These are phyloP conservation scores for Speoplatyrhinus poulsoni DNA, from an alignment of 2,113 vertebrate genomes.

Conservation along the genomic window DNA sequence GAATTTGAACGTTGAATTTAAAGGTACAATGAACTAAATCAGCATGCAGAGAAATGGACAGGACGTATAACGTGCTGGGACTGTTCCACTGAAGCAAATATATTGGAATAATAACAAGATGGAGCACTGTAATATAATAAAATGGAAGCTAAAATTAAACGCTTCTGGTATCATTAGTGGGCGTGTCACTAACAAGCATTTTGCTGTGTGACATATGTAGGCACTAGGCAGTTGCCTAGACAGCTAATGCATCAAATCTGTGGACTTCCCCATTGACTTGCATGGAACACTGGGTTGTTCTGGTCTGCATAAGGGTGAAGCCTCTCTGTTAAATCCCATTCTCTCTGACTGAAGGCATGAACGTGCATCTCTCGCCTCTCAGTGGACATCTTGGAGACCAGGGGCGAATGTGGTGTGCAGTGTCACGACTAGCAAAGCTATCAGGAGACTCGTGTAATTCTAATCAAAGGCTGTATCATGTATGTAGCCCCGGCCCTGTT, in stretches of 20 bases:
- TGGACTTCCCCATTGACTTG: too few relatives aligned
- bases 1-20: constrained; percentile 1
- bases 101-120: too few relatives aligned
- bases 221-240: too few relatives aligned
- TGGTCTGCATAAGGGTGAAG: too few relatives aligned
- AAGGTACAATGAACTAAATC: constrained; percentile 44
- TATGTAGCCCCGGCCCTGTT: constrained; percentile 45
- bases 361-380: background rate
- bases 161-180: constrained; percentile 13
- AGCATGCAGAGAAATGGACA: constrained; percentile 56
- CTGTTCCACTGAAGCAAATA: constrained; percentile 22
- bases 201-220: constrained; percentile 23
- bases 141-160: too few relatives aligned
- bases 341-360: too few relatives aligned
- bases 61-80: constrained; percentile 54
- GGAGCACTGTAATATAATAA: too few relatives aligned
- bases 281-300: too few relatives aligned
- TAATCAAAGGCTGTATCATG: constrained; percentile 61
- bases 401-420: constrained; percentile 32
- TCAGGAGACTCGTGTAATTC: constrained; percentile 44
- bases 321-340: too few relatives aligned
- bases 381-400: background rate
- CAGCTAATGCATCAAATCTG: too few relatives aligned
- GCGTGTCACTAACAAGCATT: constrained; percentile 28
- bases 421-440: constrained; percentile 40